These are phyloP conservation scores for Thereva unica DNA, from an alignment of 2,888 invertebrate species.

Conservation along the genomic window DNA sequence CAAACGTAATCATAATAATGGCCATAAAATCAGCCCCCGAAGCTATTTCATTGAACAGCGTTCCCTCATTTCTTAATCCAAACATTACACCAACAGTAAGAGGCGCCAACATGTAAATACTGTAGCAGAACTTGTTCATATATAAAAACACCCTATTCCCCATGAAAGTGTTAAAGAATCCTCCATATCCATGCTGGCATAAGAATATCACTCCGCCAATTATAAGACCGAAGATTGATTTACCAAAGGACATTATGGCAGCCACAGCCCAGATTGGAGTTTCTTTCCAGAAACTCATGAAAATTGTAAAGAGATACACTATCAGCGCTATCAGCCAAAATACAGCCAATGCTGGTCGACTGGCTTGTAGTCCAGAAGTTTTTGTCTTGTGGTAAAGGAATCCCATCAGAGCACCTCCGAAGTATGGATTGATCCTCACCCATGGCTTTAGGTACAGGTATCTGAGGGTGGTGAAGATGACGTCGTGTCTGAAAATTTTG, in stretches of 20 bases:
- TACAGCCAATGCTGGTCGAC: conserved; percentile 36
- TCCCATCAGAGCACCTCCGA: conserved; percentile 50
- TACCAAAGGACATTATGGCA: conserved; percentile 51
- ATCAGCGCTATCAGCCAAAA: conserved; percentile 47
- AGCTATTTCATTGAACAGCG: conserved; percentile 48
- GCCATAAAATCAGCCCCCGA: conserved; percentile 48
- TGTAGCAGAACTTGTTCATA: conserved; percentile 51
- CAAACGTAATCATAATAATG: conserved; percentile 44
- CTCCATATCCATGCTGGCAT: conserved; percentile 50
- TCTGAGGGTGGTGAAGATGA: conserved; percentile 49
- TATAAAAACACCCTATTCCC: conserved; percentile 48
- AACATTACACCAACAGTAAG: conserved; percentile 47
- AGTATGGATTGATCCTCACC: conserved; percentile 50
- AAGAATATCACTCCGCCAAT: conserved; percentile 47
- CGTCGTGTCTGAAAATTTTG: conserved; percentile 46
- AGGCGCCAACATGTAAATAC: conserved; percentile 52
- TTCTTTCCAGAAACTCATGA: conserved; percentile 51
- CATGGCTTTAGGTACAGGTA: conserved; percentile 50
- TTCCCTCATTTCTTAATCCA: conserved; percentile 48
- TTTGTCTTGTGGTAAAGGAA: conserved; percentile 46
- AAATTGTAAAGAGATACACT: conserved; percentile 47
- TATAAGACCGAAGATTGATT: conserved; percentile 49
- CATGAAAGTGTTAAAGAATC: conserved; percentile 45
- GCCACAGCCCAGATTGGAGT: conserved; percentile 48
- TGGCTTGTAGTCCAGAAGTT: conserved; percentile 34